phyloP scores from a whole-genome alignment of 2,113 vertebrate species.

The Bucco capensis region DNA sequence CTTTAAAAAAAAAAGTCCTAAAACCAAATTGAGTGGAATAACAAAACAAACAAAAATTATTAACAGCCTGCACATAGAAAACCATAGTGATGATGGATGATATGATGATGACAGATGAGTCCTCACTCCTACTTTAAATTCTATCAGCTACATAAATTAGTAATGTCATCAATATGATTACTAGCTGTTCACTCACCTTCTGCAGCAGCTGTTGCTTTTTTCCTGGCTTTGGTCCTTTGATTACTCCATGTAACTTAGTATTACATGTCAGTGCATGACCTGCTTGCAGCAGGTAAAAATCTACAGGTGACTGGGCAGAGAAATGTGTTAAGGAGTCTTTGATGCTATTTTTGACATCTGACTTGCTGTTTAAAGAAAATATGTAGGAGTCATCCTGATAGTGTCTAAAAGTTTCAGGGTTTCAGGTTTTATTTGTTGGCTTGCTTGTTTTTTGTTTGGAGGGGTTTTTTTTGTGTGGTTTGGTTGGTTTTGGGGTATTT shows the following conservation, averaged over 20 bases:
- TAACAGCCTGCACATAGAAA: not conserved
- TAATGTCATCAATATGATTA: slow-evolving; percentile 50
- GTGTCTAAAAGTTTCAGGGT: not conserved
- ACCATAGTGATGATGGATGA: not conserved
- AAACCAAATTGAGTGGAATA: not conserved
- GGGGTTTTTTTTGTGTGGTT: not conserved
- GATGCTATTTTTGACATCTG: not conserved
- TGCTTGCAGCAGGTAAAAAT: not conserved
- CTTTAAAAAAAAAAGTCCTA: not conserved
- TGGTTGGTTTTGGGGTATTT: not conserved
- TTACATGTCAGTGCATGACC: not conserved
- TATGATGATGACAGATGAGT: slow-evolving; percentile 37
- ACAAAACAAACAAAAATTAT: not conserved
- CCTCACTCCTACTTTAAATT: slow-evolving; percentile 25
- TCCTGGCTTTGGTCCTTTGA: not conserved
- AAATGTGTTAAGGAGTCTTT: not conserved
- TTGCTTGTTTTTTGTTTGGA: not conserved
- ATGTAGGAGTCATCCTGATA: not conserved
- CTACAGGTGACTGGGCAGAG: not conserved
- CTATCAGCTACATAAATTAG: slow-evolving; percentile 39
- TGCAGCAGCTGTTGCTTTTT: slow-evolving; percentile 38
- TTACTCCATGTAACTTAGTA: not conserved
- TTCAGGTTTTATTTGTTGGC: not conserved
- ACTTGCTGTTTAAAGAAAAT: not conserved
- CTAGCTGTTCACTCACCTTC: slow-evolving; percentile 19